A percentile compares a stretch with the other conserved stretches of the same genome.
phyloP scores from a whole-genome alignment of 2,888 invertebrate genomes.

The Cyclophora albipunctata region DNA sequence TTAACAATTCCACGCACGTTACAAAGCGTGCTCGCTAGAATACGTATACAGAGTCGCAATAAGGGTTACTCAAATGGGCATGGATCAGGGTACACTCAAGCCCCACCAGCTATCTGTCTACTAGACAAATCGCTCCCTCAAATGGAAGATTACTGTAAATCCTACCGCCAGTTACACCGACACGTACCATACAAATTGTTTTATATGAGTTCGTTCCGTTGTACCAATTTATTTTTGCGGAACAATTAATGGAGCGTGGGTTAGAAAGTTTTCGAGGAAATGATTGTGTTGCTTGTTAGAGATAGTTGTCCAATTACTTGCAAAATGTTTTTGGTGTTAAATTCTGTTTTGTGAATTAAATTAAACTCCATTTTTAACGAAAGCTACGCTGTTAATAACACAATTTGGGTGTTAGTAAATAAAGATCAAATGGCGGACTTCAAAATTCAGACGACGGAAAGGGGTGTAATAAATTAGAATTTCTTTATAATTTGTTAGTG shows the following conservation, averaged over 20 bases:
- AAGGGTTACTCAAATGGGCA: slow-evolving; percentile 22
- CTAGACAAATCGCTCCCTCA: slow-evolving; percentile 66
- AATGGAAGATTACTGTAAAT: slow-evolving; percentile 59
- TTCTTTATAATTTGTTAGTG: slow-evolving; percentile 4
- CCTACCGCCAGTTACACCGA: slow-evolving; percentile 22
- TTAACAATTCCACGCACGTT: background rate
- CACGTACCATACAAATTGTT: slow-evolving; percentile 3
- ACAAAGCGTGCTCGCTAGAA: background rate
- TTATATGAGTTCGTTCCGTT: too few species aligned
- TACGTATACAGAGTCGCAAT: slow-evolving; percentile 3
- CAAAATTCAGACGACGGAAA: background rate
- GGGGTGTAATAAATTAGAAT: background rate
- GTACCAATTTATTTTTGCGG: too few species aligned
- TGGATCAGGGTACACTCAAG: slow-evolving; percentile 30
- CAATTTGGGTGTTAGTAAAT: too few species aligned
- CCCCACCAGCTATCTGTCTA: slow-evolving; percentile 49
- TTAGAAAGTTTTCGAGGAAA: too few species aligned
- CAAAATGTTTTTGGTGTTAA: too few species aligned
- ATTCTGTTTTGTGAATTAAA: too few species aligned
- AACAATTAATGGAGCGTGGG: too few species aligned
- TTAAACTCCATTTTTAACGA: too few species aligned
- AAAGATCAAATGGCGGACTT: slow-evolving; percentile 2
- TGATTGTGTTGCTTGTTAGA: too few species aligned
- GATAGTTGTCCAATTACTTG: too few species aligned
- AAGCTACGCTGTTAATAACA: too few species aligned